Evolutionary conservation across 2,888 invertebrate species (phyloP), one percentile per base, ranked within the genome.

Genomic region (Stenolophus ochropezus): DNA sequence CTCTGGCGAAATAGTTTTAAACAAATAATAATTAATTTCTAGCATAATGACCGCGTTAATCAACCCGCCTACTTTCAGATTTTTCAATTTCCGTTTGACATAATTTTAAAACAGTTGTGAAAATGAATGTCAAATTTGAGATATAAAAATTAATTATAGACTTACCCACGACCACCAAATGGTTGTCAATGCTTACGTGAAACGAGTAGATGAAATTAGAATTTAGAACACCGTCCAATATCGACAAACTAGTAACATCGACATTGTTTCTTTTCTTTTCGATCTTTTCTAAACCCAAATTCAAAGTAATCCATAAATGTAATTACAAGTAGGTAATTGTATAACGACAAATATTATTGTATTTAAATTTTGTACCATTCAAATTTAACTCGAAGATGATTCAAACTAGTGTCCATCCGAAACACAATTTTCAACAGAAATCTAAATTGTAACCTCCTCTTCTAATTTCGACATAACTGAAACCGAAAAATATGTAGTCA

Each of bases 51-150:
- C 27, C 53, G 27, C 51, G 76, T 27, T 76, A 76, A 76, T 76
- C 27, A 53, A 58, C 58, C 76, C 76, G 76, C 76, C 76, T 42
- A 76, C 76, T 76, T 76, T 76, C 58, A 76, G 33, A 33, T 56
- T 53, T 56, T 76, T 58, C 58, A 76, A 76, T 76, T 56, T 76
- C 58, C 76, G 76, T 76, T 74, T 56, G 76, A 76, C 76, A 33
- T 27, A 69, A 69, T 33, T 69, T 23, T 33, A 5, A 11, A 21
- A 61, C 61, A 69, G 65, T 56, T 73, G 73, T 73, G 73, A 49
- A 73, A 73, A 73, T 33, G 21, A 27, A 71, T 71, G 71, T 71
- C 47, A 71, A 42, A 71, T 56, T 56, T 61, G 3, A 25, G 25
- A 49, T 20, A 73, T 42, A 20, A 73, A 47, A 73, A 73, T 49